These are phyloP conservation scores for Hyalella azteca DNA, from an alignment of 2,888 invertebrate genomes.

Conservation along the genomic window DNA sequence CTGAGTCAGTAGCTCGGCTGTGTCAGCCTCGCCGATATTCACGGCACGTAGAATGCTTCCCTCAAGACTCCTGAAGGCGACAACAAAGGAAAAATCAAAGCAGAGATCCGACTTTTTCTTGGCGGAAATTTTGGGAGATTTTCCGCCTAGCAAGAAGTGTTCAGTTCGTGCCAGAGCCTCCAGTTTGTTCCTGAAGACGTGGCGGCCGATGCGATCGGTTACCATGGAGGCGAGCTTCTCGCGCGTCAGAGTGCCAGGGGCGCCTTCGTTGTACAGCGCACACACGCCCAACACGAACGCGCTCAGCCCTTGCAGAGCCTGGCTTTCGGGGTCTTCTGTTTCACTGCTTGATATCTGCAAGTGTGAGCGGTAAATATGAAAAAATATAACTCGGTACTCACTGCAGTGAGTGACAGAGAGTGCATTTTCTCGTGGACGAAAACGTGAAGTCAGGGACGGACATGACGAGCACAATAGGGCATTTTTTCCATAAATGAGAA, in stretches of 20 bases:
- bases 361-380: too few relatives aligned
- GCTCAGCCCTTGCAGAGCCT: conserved; percentile 77
- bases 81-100: conserved; percentile 94
- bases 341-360: conserved; percentile 78
- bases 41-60: conserved; percentile 46
- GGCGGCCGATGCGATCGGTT: conserved; percentile 86
- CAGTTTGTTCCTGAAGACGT: conserved; percentile 84
- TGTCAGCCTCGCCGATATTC: not conserved
- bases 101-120: conserved; percentile 78
- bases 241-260: conserved; percentile 74
- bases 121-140: conserved; percentile 87
- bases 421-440: too few relatives aligned
- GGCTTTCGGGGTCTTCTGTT: conserved; percentile 84
- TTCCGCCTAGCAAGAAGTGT: conserved; percentile 87
- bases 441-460: too few relatives aligned
- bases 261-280: conserved; percentile 86
- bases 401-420: too few relatives aligned
- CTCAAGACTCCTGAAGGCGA: conserved; percentile 76
- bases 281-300: conserved; percentile 93
- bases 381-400: too few relatives aligned
- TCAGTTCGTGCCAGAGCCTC: conserved; percentile 87
- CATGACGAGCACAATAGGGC: too few relatives aligned
- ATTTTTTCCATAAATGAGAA: too few relatives aligned
- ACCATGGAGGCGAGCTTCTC: conserved; percentile 82
- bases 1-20: not conserved